Conservation (phyloP, 2,888 invertebrate species). For the Patella caerulea region DNA sequence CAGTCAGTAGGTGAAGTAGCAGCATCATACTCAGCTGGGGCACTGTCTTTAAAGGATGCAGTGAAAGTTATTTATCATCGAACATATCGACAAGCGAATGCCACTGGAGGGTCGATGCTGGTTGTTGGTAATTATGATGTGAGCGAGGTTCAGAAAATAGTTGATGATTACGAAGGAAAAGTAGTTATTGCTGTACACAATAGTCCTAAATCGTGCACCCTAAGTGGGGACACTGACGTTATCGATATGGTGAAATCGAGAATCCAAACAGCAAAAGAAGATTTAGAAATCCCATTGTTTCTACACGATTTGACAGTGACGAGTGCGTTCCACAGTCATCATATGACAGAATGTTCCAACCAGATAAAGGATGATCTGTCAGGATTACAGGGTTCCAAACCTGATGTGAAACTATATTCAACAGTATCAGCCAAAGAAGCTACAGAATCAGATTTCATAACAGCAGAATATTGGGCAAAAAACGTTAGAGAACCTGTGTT, state of each 20-base stretch:
- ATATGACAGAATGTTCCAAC: slow-evolving; percentile 30
- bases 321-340: slow-evolving; percentile 55
- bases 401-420: slow-evolving; percentile 36
- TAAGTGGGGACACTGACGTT: slow-evolving; percentile 43
- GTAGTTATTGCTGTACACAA: slow-evolving; percentile 40
- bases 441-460: slow-evolving; percentile 28
- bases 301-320: slow-evolving; percentile 39
- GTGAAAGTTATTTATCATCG: slow-evolving; percentile 54
- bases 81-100: slow-evolving; percentile 41
- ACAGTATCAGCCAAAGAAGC: slow-evolving; percentile 44
- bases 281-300: slow-evolving; percentile 21
- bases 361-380: slow-evolving; percentile 31
- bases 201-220: slow-evolving; percentile 33
- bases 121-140: slow-evolving; percentile 41
- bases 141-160: slow-evolving; percentile 35
- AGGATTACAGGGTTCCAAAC: slow-evolving; percentile 20
- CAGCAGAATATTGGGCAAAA: slow-evolving; percentile 44
- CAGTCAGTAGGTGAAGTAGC: slow-evolving; percentile 61
- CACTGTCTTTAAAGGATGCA: slow-evolving; percentile 44
- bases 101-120: slow-evolving; percentile 49
- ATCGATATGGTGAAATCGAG: slow-evolving; percentile 35
- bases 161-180: slow-evolving; percentile 24
- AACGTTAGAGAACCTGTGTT: slow-evolving; percentile 43
- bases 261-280: slow-evolving; percentile 23
- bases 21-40: slow-evolving; percentile 44